These are phyloP conservation scores for Nesoenas mayeri DNA, from an alignment of 2,113 vertebrate genomes.

Conservation along the genomic window DNA sequence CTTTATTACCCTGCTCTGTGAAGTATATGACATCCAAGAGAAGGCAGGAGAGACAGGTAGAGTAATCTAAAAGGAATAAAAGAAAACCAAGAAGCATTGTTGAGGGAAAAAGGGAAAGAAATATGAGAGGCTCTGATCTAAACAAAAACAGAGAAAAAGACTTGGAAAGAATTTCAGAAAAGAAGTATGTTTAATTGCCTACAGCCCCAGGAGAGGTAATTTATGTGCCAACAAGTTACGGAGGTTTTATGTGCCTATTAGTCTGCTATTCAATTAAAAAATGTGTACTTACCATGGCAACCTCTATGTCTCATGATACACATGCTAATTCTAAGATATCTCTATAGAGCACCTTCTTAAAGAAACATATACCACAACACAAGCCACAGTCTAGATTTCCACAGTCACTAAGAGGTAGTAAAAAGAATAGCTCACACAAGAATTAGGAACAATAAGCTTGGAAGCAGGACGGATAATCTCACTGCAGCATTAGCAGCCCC, in stretches of 20 bases:
- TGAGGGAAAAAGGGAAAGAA: neutral
- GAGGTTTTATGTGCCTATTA: constrained; percentile 76
- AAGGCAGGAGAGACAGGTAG: neutral
- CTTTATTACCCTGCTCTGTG: neutral
- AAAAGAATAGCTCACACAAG: neutral
- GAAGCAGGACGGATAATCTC: neutral
- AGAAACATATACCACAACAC: constrained; percentile 34
- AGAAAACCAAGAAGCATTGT: neutral
- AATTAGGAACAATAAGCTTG: neutral
- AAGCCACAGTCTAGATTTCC: neutral
- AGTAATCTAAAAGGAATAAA: neutral
- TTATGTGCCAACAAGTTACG: constrained; percentile 70
- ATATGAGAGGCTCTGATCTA: neutral
- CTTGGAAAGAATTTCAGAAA: constrained; percentile 57
- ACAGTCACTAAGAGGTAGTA: neutral
- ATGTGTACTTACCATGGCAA: constrained; percentile 70
- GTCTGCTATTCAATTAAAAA: constrained; percentile 76
- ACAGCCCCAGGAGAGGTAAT: constrained; percentile 65
- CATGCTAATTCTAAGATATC: constrained; percentile 60
- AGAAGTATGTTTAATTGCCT: constrained; percentile 67
- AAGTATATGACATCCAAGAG: neutral
- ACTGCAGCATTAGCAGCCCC: neutral
- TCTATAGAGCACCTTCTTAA: constrained; percentile 65
- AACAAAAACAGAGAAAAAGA: constrained; percentile 32
- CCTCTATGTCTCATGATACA: constrained; percentile 50